Evolutionary conservation across 2,888 invertebrate species (phyloP).

Genomic region (Nineta flava): DNA sequence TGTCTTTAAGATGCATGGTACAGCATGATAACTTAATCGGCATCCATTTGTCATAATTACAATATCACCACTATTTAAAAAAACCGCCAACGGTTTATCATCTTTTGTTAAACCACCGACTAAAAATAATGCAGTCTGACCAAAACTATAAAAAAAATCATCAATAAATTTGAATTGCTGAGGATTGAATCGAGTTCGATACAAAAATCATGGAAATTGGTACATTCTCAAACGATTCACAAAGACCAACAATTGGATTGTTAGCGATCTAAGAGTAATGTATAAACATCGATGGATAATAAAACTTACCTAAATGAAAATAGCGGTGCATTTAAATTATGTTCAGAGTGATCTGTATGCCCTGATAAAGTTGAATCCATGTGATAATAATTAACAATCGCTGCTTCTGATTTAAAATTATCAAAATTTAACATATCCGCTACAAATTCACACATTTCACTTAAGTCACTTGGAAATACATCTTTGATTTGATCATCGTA

Average conservation of each 20-base stretch:
- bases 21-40: conserved; percentile 81
- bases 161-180: neutral
- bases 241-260: neutral
- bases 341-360: conserved; percentile 90
- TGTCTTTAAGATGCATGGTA: conserved; percentile 65
- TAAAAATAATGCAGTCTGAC: conserved; percentile 86
- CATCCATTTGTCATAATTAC: conserved; percentile 77
- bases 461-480: conserved; percentile 59
- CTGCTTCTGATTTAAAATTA: conserved; percentile 70
- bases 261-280: neutral
- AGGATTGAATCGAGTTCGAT: neutral
- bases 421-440: conserved; percentile 38
- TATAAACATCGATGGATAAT: conserved; percentile 1
- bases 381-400: conserved; percentile 92
- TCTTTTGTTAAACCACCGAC: conserved; percentile 66
- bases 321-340: conserved; percentile 69
- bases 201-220: too few relatives aligned
- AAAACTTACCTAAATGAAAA: conserved; percentile 65
- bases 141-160: conserved; percentile 54
- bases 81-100: conserved; percentile 49
- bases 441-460: conserved; percentile 44
- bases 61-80: conserved; percentile 78
- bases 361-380: conserved; percentile 83
- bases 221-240: too few relatives aligned
- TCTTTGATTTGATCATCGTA: conserved; percentile 53